These are phyloP conservation scores for Idaea aversata DNA, from an alignment of 2,888 invertebrate species.

Conservation along the genomic window DNA sequence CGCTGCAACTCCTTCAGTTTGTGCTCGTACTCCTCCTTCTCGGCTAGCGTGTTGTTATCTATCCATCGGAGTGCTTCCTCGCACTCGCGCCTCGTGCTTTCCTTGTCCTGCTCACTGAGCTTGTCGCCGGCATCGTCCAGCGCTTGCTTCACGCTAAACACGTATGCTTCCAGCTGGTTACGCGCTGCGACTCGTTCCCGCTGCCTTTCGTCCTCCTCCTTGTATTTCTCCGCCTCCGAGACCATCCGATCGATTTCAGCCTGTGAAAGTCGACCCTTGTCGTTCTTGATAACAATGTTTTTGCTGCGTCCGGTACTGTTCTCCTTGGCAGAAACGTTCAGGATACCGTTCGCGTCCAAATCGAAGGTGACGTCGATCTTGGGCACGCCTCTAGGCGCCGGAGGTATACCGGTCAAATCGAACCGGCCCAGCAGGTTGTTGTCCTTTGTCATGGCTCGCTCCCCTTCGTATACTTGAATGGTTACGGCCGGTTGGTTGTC, in stretches of 20 bases:
- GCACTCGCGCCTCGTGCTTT: constrained; percentile 71
- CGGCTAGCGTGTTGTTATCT: constrained; percentile 83
- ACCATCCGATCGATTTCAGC: constrained; percentile 91
- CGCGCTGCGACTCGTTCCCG: constrained; percentile 84
- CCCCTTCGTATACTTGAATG: constrained; percentile 87
- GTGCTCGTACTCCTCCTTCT: constrained; percentile 73
- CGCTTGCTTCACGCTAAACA: constrained; percentile 85
- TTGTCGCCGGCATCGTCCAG: constrained; percentile 82
- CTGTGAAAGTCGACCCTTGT: constrained; percentile 89
- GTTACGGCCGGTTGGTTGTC: constrained; percentile 90
- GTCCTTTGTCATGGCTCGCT: constrained; percentile 90
- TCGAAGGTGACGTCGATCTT: constrained; percentile 87
- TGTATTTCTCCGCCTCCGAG: constrained; percentile 86
- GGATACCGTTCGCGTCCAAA: constrained; percentile 88
- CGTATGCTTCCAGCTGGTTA: constrained; percentile 86
- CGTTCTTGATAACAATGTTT: constrained; percentile 90
- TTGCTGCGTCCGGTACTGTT: constrained; percentile 84
- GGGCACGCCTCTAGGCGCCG: constrained; percentile 84
- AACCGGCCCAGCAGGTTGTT: constrained; percentile 85
- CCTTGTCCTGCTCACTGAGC: constrained; percentile 83
- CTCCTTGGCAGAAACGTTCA: constrained; percentile 91
- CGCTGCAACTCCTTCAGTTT: constrained; percentile 72
- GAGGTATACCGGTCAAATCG: constrained; percentile 84
- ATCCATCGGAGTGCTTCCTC: constrained; percentile 85
- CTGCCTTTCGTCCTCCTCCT: constrained; percentile 86